Evolutionary conservation across 2,888 invertebrate species (phyloP).

Genomic region (Aradus depressus): DNA sequence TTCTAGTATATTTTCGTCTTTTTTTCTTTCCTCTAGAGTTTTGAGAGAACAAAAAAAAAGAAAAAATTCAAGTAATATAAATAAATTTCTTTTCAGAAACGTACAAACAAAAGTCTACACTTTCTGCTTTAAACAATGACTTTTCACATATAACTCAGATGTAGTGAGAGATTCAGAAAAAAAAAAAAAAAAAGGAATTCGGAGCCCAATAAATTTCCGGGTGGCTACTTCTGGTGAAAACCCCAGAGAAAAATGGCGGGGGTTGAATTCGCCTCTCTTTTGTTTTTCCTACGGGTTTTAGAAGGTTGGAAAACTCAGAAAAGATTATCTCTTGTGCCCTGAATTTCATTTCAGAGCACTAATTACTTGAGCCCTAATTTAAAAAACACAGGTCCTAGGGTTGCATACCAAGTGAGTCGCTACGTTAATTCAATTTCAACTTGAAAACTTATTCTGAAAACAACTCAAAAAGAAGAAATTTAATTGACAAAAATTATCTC

Average conservation of each 20-base stretch:
- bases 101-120: conserved; percentile 14
- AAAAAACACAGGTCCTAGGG: too few relatives aligned
- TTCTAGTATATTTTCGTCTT: conserved; percentile 11
- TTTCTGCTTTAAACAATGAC: conserved; percentile 26
- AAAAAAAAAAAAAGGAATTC: conserved; percentile 10
- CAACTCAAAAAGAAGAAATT: too few relatives aligned
- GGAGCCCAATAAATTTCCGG: conserved; percentile 23
- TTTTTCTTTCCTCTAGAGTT: conserved; percentile 6
- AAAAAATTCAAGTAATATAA: conserved; percentile 14
- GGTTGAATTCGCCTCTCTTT: neutral
- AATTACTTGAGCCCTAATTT: too few relatives aligned
- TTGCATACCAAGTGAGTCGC: too few relatives aligned
- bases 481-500: too few relatives aligned
- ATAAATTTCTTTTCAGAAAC: conserved; percentile 16
- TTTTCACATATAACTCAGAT: conserved; percentile 26
- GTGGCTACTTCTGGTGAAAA: conserved; percentile 20
- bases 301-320: neutral
- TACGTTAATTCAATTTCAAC: too few relatives aligned
- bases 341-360: too few relatives aligned
- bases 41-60: conserved; percentile 11
- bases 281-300: neutral
- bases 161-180: conserved; percentile 24
- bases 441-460: too few relatives aligned
- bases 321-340: too few relatives aligned
- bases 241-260: conserved; percentile 13